phyloP scores from a whole-genome alignment of 2,888 invertebrate species.

The Plebejus anna region DNA sequence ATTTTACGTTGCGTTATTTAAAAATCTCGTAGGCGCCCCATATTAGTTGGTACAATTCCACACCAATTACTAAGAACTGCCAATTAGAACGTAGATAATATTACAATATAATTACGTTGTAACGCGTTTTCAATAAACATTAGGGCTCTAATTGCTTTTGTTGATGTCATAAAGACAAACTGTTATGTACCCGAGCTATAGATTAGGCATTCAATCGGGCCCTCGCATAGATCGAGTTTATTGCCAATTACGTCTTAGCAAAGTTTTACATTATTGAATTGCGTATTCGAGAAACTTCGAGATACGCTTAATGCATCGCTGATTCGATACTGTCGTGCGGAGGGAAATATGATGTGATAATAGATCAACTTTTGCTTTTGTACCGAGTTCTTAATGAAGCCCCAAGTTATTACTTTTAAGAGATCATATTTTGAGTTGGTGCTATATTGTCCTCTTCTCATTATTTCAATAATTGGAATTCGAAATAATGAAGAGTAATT shows the following conservation, averaged over 20 bases:
- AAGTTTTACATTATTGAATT: slow-evolving; percentile 25
- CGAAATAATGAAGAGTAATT: no score
- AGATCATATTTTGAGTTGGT: background rate
- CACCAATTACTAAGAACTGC: background rate
- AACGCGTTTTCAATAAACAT: slow-evolving; percentile 22
- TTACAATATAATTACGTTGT: background rate
- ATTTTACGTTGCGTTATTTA: no score
- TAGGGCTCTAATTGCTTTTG: slow-evolving; percentile 20
- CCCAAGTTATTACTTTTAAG: background rate
- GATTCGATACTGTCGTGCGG: slow-evolving; percentile 13
- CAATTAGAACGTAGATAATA: background rate
- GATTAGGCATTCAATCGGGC: slow-evolving; percentile 27
- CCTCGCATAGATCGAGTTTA: slow-evolving; percentile 22
- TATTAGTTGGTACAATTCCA: background rate
- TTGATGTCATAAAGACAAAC: slow-evolving; percentile 26
- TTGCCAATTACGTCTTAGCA: slow-evolving; percentile 25
- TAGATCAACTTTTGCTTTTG: slow-evolving; percentile 22
- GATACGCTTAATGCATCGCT: slow-evolving; percentile 19
- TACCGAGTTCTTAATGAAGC: background rate
- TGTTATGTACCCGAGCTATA: slow-evolving; percentile 17
- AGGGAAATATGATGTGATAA: slow-evolving; percentile 8
- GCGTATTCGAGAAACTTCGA: slow-evolving; percentile 21
- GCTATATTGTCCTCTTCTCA: background rate
- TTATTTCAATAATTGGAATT: background rate
- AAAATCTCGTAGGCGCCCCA: background rate